Base-by-base conservation (phyloP, 2,113 vertebrate genomes). In the Cebidichthys violaceus region DNA sequence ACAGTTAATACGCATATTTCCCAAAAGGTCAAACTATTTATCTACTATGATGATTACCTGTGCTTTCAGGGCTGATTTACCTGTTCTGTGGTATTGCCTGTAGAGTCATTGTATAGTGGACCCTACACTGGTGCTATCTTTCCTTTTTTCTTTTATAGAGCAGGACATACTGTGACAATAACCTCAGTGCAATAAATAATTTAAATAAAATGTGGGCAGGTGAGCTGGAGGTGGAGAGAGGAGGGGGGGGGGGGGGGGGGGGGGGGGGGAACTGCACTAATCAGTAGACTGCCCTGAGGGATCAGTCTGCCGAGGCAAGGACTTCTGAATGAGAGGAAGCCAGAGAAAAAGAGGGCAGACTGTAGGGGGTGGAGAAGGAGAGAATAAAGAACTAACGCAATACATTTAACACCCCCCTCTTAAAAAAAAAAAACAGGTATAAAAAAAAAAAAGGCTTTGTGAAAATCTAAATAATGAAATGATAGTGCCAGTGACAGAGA, bases 221-320 rank as follows among this genome's bases (percentile, higher is more conserved):
- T 88, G 81, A 80, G 79, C 50, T 79, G 50, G 35, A 60, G 67
- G 62, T 81, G 27, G 64, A 68, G 37, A 73, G 57, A 52, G 20
- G 59, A 18, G 69, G 62, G 27, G 9, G 20, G 18, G 39, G 6
- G 27, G 76, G 72, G 27, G 76, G 29, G 14, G 14, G 20, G 29
- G 18, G 17, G 14, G 47, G 4, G 41, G 78, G 79, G 35, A 74
- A 87, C 84, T 89, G 85, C 84, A 89, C 88, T 95, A 93, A 94
- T 94, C 93, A 94, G 90, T 60, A 73, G 72, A 75, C 61, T 84
- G 70, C 83, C 92, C 89, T 89, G 37, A 82, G 91, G 89, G 86
- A 87, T 82, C 55, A 57, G 64, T 76, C 77, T 84, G 87, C 83
- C 80, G 43, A 88, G 70, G 70, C 90, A 88, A 90, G 89, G 92